These are phyloP conservation scores for Tachina fera DNA, from an alignment of 2,888 invertebrate genomes.

Conservation along the genomic window DNA sequence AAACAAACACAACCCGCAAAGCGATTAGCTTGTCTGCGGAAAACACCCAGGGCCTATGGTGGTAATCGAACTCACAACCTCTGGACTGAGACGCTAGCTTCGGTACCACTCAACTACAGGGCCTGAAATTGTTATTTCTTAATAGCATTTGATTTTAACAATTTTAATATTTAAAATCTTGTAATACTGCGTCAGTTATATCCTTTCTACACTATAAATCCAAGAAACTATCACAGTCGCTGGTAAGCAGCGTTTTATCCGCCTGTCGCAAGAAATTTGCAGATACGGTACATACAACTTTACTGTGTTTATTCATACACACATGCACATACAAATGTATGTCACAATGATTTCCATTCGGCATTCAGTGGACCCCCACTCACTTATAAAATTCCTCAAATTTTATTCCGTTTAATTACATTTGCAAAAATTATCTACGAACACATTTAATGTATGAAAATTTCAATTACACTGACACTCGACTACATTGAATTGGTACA, in stretches of 20 bases:
- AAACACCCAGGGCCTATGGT: too few species aligned
- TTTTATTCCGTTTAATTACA: slow-evolving; percentile 67
- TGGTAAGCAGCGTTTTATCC: not conserved
- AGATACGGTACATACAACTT: not conserved
- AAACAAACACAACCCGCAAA: too few species aligned
- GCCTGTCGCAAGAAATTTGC: not conserved
- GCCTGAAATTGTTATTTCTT: too few species aligned
- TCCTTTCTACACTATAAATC: too few species aligned
- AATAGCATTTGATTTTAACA: too few species aligned
- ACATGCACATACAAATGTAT: not conserved
- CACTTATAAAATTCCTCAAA: slow-evolving; percentile 59
- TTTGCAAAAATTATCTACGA: slow-evolving; percentile 54
- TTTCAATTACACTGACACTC: slow-evolving; percentile 54
- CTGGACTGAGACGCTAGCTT: too few species aligned
- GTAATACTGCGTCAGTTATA: not conserved
- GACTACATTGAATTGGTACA: slow-evolving; percentile 52
- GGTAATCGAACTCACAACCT: too few species aligned
- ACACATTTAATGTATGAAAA: slow-evolving; percentile 42
- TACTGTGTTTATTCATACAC: not conserved
- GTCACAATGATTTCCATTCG: slow-evolving; percentile 5
- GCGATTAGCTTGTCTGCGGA: too few species aligned
- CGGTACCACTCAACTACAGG: too few species aligned
- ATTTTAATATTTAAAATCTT: not conserved
- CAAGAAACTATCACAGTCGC: too few species aligned
- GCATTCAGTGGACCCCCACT: slow-evolving; percentile 10